A percentile compares a stretch with the other conserved stretches of the same genome.
These are phyloP conservation scores for Pollicipes pollicipes DNA, from an alignment of 1,140 invertebrate species.

Conservation along the genomic window DNA sequence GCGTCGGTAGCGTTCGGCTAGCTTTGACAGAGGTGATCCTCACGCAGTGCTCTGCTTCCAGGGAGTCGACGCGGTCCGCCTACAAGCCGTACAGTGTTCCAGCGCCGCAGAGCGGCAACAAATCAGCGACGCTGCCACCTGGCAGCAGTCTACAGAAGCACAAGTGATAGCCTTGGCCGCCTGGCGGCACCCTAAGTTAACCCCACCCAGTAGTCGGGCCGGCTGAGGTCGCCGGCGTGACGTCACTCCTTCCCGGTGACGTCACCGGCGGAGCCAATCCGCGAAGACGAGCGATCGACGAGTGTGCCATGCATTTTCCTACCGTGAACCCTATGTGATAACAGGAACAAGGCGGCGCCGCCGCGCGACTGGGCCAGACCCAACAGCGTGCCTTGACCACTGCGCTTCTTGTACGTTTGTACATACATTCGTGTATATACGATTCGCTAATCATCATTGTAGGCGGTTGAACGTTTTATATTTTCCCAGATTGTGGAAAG, in stretches of 20 bases:
- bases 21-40: no score
- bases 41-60: constrained; percentile 15
- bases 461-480: not conserved
- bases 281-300: not conserved
- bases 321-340: not conserved
- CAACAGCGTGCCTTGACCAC: no score
- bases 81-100: constrained; percentile 22
- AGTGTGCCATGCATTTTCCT: not conserved
- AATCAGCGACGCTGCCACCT: constrained; percentile 29
- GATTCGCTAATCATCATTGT: not conserved
- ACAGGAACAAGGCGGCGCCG: not conserved
- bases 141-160: constrained; percentile 24
- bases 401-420: not conserved
- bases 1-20: no score
- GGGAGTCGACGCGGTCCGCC: constrained; percentile 20
- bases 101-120: constrained; percentile 20
- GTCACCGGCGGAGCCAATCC: no score
- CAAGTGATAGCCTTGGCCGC: not conserved
- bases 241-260: no score
- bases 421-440: not conserved
- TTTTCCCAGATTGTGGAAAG: not conserved
- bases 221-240: no score
- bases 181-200: not conserved
- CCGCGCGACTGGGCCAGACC: no score
- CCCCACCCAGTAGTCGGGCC: no score